phyloP scores from a whole-genome alignment of 1,140 invertebrate species.

The Papilio aristodemus region DNA sequence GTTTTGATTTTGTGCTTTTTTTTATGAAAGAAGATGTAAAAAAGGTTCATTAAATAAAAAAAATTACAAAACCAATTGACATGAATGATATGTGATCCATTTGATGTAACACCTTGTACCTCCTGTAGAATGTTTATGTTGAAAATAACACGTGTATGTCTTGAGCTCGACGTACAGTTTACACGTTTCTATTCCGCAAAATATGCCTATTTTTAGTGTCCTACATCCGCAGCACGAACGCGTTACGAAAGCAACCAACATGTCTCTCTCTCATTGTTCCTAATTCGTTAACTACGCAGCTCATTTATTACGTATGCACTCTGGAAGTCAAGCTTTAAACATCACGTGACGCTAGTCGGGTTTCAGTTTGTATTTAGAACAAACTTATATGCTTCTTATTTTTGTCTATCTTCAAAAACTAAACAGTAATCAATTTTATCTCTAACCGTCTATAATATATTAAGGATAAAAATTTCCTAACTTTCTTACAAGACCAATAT shows the following conservation, averaged over 20 bases:
- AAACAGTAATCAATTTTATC: neutral
- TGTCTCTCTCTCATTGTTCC: conserved; percentile 33
- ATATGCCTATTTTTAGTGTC: conserved; percentile 32
- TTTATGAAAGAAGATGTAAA: neutral
- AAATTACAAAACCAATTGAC: neutral
- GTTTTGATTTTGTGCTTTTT: neutral
- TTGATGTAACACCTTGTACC: neutral
- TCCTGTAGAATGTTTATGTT: conserved; percentile 6
- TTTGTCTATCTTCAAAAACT: neutral
- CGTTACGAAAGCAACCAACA: conserved; percentile 32
- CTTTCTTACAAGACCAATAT: no score
- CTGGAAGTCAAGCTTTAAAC: neutral
- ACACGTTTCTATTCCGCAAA: conserved; percentile 31
- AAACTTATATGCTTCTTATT: neutral
- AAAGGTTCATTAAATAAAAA: neutral
- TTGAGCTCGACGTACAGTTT: conserved; percentile 19
- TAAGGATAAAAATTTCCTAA: no score
- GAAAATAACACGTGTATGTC: conserved; percentile 21
- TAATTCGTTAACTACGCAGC: conserved; percentile 30
- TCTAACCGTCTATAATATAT: no score
- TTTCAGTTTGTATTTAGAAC: neutral
- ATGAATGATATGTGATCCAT: neutral
- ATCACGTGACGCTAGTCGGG: neutral
- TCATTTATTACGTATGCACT: conserved; percentile 22
- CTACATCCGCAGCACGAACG: conserved; percentile 23